A percentile compares a stretch with the other conserved stretches of the same genome.
phyloP scores from a whole-genome alignment of 2,888 invertebrate genomes.

The Aleiodes alternator region DNA sequence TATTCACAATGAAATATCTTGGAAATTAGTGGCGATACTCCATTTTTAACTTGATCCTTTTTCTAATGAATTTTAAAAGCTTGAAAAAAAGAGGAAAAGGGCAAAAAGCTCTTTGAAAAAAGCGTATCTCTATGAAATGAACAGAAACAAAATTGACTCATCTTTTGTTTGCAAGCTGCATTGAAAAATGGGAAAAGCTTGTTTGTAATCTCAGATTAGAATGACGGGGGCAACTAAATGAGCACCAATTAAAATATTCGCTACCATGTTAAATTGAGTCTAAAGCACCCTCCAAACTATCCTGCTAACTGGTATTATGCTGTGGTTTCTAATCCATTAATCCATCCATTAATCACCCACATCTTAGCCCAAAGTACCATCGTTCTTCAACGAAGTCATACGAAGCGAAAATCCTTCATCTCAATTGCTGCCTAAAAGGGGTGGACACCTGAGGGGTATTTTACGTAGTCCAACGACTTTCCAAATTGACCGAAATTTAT shows the following conservation, averaged over 20 bases:
- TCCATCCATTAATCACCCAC: conserved; percentile 66
- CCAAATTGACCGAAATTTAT: conserved; percentile 23
- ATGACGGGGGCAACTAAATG: conserved; percentile 15
- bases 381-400: conserved; percentile 32
- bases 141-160: too few species aligned
- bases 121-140: too few species aligned
- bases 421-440: conserved; percentile 1
- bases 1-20: too few species aligned
- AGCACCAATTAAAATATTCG: conserved; percentile 29
- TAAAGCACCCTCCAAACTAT: conserved; percentile 42
- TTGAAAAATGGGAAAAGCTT: not conserved
- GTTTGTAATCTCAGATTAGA: not conserved
- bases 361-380: conserved; percentile 48
- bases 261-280: conserved; percentile 39
- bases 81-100: too few species aligned
- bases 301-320: conserved; percentile 66
- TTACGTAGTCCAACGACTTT: not conserved
- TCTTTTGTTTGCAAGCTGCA: too few species aligned
- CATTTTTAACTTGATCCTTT: too few species aligned
- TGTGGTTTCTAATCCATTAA: conserved; percentile 69
- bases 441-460: conserved; percentile 3
- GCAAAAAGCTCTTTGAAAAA: too few species aligned
- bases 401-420: conserved; percentile 35
- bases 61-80: too few species aligned
- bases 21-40: too few species aligned